These are phyloP conservation scores for Deilephila porcellus DNA, from an alignment of 2,888 invertebrate genomes.

Conservation along the genomic window DNA sequence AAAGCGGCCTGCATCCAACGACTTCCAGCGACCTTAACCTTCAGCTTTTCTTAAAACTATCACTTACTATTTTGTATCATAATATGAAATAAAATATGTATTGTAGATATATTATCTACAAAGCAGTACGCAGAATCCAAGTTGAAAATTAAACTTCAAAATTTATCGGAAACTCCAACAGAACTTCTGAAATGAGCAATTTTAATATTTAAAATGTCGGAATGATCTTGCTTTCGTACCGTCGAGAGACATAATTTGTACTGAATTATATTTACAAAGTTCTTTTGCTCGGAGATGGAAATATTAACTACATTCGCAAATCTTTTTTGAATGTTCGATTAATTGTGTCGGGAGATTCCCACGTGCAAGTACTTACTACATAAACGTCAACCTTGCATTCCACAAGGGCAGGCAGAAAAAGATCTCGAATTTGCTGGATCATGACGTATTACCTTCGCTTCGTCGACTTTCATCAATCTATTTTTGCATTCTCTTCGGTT, in stretches of 20 bases:
- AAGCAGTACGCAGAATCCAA: background rate
- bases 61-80: too few species aligned
- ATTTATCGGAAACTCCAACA: constrained; percentile 27
- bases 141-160: constrained; percentile 27
- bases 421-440: too few species aligned
- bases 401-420: too few species aligned
- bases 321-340: background rate
- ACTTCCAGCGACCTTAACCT: too few species aligned
- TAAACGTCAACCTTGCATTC: too few species aligned
- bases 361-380: too few species aligned
- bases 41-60: background rate
- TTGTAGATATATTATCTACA: background rate
- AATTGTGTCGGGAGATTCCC: background rate
- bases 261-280: constrained; percentile 1
- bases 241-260: constrained; percentile 21
- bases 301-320: background rate
- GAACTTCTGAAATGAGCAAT: constrained; percentile 23
- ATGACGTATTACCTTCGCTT: too few species aligned
- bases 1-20: too few species aligned
- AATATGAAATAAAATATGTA: too few species aligned
- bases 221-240: constrained; percentile 3
- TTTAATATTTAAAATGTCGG: constrained; percentile 25
- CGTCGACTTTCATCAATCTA: too few species aligned
- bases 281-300: background rate
- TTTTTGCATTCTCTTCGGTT: background rate